Evolutionary conservation across 1,140 invertebrate species (phyloP).

Genomic region (Phthorimaea operculella): DNA sequence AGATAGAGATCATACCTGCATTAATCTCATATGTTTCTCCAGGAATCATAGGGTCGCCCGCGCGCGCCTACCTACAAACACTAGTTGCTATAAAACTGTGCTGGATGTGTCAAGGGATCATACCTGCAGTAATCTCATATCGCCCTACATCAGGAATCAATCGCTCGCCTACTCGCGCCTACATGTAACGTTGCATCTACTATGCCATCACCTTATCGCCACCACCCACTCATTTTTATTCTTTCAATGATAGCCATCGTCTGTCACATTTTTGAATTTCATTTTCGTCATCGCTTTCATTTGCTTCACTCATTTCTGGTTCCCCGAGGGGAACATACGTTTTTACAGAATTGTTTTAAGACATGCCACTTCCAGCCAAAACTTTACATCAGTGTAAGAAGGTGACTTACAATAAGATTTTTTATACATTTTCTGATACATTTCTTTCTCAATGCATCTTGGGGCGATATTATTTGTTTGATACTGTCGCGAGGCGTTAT

Average conservation of each 20-base stretch:
- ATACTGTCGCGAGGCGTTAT: conserved; percentile 63
- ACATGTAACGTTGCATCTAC: too few species aligned
- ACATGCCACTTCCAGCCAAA: not conserved
- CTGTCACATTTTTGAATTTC: too few species aligned
- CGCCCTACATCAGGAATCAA: too few species aligned
- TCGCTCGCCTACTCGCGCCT: too few species aligned
- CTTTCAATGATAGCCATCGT: too few species aligned
- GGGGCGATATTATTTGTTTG: conserved; percentile 62
- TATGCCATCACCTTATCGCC: too few species aligned
- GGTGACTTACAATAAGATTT: conserved; percentile 42
- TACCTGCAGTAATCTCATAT: too few species aligned
- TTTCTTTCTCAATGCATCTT: conserved; percentile 65
- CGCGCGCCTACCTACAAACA: conserved; percentile 34
- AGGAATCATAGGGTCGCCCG: conserved; percentile 59
- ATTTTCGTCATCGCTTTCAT: too few species aligned
- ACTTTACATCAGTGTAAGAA: conserved; percentile 10
- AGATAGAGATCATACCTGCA: too few species aligned
- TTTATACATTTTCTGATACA: conserved; percentile 67
- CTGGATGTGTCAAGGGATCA: conserved; percentile 23
- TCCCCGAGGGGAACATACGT: not conserved
- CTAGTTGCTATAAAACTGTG: conserved; percentile 5
- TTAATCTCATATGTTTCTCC: conserved; percentile 59
- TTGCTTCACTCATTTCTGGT: too few species aligned
- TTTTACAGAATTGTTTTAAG: not conserved
- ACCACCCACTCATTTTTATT: too few species aligned